Base-by-base conservation (phyloP, 2,888 invertebrate genomes). In the Heliconius ethilla region DNA sequence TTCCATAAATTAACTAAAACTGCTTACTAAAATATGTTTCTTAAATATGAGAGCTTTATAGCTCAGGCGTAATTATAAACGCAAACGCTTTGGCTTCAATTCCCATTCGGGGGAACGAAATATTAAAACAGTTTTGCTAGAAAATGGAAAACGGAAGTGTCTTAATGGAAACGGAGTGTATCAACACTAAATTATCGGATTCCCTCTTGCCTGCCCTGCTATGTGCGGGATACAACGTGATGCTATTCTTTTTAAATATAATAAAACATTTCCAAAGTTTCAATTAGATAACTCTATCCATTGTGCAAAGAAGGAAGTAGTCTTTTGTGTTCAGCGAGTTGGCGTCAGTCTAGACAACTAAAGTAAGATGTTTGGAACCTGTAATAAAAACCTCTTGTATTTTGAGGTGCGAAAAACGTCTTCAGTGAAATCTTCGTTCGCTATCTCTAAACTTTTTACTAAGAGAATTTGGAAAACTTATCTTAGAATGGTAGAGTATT, bases 321-420 rank as follows among this genome's bases (percentile, higher is more conserved):
- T 70, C 29, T 76, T 40, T 75, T 78, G 70, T 76, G 62, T 74
- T 76, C 74, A 70, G 59, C 66, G 65, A 75, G 70, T 76, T 78
- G 76, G 78, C 75, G 74, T 67, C 70, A 66, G 70, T 75, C 74
- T 75, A 29, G 62, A 63, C 33, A 37, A 70, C 59, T 65, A 72
- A 77, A 79, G 66, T 72, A 76, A 78, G 73, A 70, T 74, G 75
- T 78, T 75, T 75, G 18, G 45, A 74, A 66, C 59, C 40, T 73
- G 59, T n/a, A 78, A 75, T 75, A 75, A 77, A 78, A 80, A 75
- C 65, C 63, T 65, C 70, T 80, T 78, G 65, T 70, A 63, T 59
- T 75, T 66, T 18, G 37, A 74, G 73, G 67, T 74, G 77, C 33
- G 67, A 75, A 75, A 69, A 79, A 40, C 73, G 37, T 59, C 55